Conservation (phyloP, 2,888 invertebrate species). For the Agonopterix arenella region DNA sequence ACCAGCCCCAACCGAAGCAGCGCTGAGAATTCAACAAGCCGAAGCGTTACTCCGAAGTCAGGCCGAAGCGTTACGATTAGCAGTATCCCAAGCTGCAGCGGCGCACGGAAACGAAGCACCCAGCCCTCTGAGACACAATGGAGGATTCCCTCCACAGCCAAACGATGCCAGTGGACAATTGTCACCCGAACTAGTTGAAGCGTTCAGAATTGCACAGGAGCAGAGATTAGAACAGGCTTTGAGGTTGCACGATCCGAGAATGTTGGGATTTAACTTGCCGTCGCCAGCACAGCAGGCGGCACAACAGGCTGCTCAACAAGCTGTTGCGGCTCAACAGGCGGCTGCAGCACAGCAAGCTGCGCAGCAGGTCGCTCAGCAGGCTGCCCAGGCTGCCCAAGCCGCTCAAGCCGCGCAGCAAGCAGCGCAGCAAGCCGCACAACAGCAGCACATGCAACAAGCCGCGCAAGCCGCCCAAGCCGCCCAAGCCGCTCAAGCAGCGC, state of each 20-base stretch:
- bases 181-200: constrained; percentile 83
- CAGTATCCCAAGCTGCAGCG: constrained; percentile 84
- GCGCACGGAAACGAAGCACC: constrained; percentile 63
- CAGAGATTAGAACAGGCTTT: constrained; percentile 90
- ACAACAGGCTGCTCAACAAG: constrained; percentile 33
- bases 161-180: constrained; percentile 74
- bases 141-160: constrained; percentile 60
- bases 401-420: constrained; percentile 44
- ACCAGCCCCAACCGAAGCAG: constrained; percentile 87
- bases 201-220: constrained; percentile 83
- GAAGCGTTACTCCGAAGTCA: constrained; percentile 90
- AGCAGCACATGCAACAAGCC: constrained; percentile 53
- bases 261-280: constrained; percentile 84
- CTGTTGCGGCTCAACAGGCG: constrained; percentile 39
- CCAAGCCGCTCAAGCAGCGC: constrained; percentile 51
- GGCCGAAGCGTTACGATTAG: constrained; percentile 89
- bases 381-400: constrained; percentile 37
- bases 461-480: constrained; percentile 33
- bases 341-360: constrained; percentile 43
- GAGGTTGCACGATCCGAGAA: constrained; percentile 88
- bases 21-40: constrained; percentile 85
- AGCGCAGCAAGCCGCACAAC: constrained; percentile 41
- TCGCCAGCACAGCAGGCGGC: constrained; percentile 58
- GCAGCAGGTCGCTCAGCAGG: constrained; percentile 54
- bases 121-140: constrained; percentile 67